Percentiles rank a stretch among this genome's conserved stretches.
Conservation (phyloP, 2,113 vertebrate species). For the Glareola pratincola region DNA sequence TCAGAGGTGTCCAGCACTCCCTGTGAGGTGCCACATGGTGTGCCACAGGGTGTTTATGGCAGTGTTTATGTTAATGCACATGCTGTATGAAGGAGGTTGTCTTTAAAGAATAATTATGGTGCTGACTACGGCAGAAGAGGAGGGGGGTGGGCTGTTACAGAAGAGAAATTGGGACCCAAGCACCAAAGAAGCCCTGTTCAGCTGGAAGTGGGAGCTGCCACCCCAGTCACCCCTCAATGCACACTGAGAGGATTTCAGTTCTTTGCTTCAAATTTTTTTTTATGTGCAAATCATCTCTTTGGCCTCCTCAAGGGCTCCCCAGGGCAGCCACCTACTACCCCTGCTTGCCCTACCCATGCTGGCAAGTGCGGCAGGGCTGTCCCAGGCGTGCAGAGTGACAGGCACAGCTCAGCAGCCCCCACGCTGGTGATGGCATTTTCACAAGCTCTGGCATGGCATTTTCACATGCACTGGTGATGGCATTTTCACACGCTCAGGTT, state of each 20-base stretch:
- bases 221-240: not conserved
- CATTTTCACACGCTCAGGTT: accelerated
- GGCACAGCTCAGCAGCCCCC: not conserved
- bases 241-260: not conserved
- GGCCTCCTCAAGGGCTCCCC: not conserved
- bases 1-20: not conserved
- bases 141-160: not conserved
- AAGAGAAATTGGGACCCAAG: not conserved
- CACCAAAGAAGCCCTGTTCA: not conserved
- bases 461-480: too few species aligned
- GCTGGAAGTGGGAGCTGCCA: not conserved
- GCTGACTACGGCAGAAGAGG: not conserved
- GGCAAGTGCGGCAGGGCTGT: accelerated
- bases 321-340: not conserved
- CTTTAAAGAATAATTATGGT: not conserved
- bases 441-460: accelerated
- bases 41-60: not conserved
- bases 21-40: not conserved
- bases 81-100: not conserved
- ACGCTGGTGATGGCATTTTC: not conserved
- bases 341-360: not conserved
- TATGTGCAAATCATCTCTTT: not conserved
- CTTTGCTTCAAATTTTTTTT: not conserved
- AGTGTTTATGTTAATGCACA: too few species aligned
- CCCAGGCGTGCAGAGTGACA: not conserved